Percentiles rank a stretch among this genome's conserved stretches.
Evolutionary conservation across 2,797 vertebrate genomes (phyloP).

Genomic region (Kryptopterus vitreolus): DNA sequence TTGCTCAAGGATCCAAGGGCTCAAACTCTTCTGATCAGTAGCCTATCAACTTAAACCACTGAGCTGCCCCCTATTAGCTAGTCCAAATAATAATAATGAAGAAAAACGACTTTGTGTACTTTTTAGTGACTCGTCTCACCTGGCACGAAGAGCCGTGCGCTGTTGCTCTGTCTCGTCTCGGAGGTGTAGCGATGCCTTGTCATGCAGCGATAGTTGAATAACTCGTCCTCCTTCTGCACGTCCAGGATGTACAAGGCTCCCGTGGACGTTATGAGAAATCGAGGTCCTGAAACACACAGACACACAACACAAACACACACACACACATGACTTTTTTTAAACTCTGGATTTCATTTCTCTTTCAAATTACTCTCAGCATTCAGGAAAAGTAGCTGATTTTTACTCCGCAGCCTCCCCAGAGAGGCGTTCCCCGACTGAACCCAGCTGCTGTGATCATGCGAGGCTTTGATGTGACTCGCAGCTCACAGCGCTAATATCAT

Average conservation of each 20-base stretch:
- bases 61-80: too few relatives aligned
- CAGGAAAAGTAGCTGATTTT: slow-evolving; percentile 42
- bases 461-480: slow-evolving; percentile 67
- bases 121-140: slow-evolving; percentile 69
- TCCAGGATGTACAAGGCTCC: slow-evolving; percentile 99
- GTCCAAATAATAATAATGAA: background rate
- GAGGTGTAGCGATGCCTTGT: slow-evolving; percentile 97
- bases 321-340: background rate
- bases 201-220: slow-evolving; percentile 98
- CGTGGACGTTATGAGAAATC: slow-evolving; percentile 98
- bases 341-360: slow-evolving; percentile 2
- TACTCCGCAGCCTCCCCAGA: slow-evolving; percentile 25
- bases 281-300: slow-evolving; percentile 81
- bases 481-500: slow-evolving; percentile 67
- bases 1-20: too few relatives aligned
- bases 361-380: slow-evolving; percentile 34
- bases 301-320: background rate
- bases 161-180: slow-evolving; percentile 98
- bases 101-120: too few relatives aligned
- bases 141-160: slow-evolving; percentile 95
- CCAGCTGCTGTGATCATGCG: slow-evolving; percentile 63
- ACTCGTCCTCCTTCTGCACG: slow-evolving; percentile 96
- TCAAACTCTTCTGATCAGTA: too few relatives aligned
- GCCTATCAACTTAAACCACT: too few relatives aligned
- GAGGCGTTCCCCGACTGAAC: slow-evolving; percentile 56